A percentile compares a stretch with the other conserved stretches of the same genome.
Conservation (phyloP, 2,797 vertebrate genomes). For the Microcaecilia unicolor region DNA sequence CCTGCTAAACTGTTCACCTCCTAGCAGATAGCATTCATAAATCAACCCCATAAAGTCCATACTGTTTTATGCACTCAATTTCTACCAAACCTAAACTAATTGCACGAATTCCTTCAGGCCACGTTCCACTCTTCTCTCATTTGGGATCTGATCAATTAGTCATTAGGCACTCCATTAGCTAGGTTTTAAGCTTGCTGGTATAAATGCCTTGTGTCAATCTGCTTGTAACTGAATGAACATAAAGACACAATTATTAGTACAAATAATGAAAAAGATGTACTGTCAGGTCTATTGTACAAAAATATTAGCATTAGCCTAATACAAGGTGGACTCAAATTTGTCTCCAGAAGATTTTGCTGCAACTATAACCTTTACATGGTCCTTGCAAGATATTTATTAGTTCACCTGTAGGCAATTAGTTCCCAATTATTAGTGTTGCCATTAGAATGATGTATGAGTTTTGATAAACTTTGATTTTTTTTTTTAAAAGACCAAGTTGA, state of each 20-base stretch:
- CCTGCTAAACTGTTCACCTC: constrained; percentile 5
- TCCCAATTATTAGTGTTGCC: too few relatives aligned
- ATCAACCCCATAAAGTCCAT: constrained; percentile 40
- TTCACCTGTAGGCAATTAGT: too few relatives aligned
- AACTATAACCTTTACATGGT: too few relatives aligned
- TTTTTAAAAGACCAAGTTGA: too few relatives aligned
- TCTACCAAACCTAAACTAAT: constrained; percentile 51
- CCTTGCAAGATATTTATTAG: too few relatives aligned
- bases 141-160: constrained; percentile 56
- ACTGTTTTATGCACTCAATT: constrained; percentile 43
- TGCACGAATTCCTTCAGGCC: constrained; percentile 51
- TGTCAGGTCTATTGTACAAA: not conserved
- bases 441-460: too few relatives aligned
- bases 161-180: constrained; percentile 58
- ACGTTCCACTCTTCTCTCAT: constrained; percentile 29
- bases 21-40: constrained; percentile 37
- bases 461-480: too few relatives aligned
- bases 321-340: not conserved
- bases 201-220: constrained; percentile 49
- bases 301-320: constrained; percentile 2
- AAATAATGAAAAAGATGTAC: constrained; percentile 22
- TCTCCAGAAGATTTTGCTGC: too few relatives aligned
- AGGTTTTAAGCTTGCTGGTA: constrained; percentile 45
- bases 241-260: constrained; percentile 32
- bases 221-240: constrained; percentile 47